These are phyloP conservation scores for Exocentrus adspersus DNA, from an alignment of 2,888 invertebrate genomes.

Conservation along the genomic window DNA sequence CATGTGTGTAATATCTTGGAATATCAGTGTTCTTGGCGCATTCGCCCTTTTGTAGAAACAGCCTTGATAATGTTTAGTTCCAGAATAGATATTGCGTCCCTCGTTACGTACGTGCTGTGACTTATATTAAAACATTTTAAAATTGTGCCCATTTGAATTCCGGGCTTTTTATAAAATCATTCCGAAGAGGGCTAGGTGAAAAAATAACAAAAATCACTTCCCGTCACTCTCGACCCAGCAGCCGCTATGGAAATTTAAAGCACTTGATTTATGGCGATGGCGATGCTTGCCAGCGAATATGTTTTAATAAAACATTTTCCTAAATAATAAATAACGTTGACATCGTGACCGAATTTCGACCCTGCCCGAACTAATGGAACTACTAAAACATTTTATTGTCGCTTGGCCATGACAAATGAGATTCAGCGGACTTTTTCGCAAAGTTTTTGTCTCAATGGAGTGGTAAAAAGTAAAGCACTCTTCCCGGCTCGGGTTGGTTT, in stretches of 20 bases:
- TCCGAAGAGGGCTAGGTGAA: neutral
- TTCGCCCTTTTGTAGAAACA: neutral
- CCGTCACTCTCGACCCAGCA: neutral
- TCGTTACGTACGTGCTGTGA: neutral
- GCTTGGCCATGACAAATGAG: conserved; percentile 52
- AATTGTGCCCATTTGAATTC: no score
- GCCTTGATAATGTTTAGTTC: neutral
- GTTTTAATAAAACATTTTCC: conserved; percentile 31
- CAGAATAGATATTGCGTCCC: neutral
- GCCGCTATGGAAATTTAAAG: neutral
- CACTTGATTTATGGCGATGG: neutral
- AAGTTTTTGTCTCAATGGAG: conserved; percentile 51
- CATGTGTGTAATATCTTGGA: no score
- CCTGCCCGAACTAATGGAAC: conserved; percentile 46
- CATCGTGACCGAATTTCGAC: conserved; percentile 43
- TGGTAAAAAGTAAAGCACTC: conserved; percentile 52
- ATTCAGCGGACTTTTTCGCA: conserved; percentile 48
- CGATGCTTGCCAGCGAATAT: conserved; percentile 2
- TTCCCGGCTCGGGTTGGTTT: conserved; percentile 42
- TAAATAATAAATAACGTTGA: conserved; percentile 48
- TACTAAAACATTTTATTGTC: conserved; percentile 54
- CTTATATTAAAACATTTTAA: conserved; percentile 1
- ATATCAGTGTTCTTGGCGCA: neutral
- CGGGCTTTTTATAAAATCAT: no score
- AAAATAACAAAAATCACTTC: conserved; percentile 1